Evolutionary conservation across 2,888 invertebrate genomes (phyloP).

Genomic region (Drosophila sordidula): DNA sequence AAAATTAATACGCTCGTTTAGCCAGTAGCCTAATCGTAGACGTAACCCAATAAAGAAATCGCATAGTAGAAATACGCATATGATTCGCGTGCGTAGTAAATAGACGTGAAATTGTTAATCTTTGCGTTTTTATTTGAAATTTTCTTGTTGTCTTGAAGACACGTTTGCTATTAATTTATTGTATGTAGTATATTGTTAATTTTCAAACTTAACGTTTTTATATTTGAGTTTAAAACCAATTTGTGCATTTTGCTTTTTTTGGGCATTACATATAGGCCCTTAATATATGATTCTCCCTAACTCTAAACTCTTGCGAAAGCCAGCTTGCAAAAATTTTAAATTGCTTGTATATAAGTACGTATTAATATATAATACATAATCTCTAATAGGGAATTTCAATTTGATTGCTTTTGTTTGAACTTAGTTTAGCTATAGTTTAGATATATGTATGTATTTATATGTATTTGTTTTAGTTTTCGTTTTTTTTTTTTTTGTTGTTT

Average conservation of each 20-base stretch:
- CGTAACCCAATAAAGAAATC: slow-evolving; percentile 26
- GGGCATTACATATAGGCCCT: slow-evolving; percentile 23
- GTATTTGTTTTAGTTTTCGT: slow-evolving; percentile 27
- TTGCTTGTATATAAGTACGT: slow-evolving; percentile 43
- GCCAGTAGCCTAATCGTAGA: slow-evolving; percentile 18
- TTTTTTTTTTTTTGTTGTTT: slow-evolving; percentile 26
- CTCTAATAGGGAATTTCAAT: slow-evolving; percentile 57
- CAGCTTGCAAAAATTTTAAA: slow-evolving; percentile 69
- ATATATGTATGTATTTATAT: slow-evolving; percentile 37
- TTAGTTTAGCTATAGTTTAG: slow-evolving; percentile 46
- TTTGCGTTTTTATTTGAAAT: slow-evolving; percentile 32
- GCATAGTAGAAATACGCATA: slow-evolving; percentile 7
- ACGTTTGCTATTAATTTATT: slow-evolving; percentile 52
- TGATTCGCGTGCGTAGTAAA: too few species aligned
- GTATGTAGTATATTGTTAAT: slow-evolving; percentile 32
- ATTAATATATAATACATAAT: slow-evolving; percentile 30
- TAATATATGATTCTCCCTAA: slow-evolving; percentile 32
- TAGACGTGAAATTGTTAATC: background rate
- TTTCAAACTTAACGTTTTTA: slow-evolving; percentile 65
- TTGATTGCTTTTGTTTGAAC: slow-evolving; percentile 74
- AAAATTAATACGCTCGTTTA: slow-evolving; percentile 31
- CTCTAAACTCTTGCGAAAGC: slow-evolving; percentile 60
- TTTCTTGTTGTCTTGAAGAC: slow-evolving; percentile 63
- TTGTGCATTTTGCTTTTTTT: slow-evolving; percentile 68
- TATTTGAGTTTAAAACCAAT: slow-evolving; percentile 70